Evolutionary conservation across 2,797 vertebrate genomes (phyloP), one percentile per base, ranked within the genome.

Genomic region (Apogon talboti): DNA sequence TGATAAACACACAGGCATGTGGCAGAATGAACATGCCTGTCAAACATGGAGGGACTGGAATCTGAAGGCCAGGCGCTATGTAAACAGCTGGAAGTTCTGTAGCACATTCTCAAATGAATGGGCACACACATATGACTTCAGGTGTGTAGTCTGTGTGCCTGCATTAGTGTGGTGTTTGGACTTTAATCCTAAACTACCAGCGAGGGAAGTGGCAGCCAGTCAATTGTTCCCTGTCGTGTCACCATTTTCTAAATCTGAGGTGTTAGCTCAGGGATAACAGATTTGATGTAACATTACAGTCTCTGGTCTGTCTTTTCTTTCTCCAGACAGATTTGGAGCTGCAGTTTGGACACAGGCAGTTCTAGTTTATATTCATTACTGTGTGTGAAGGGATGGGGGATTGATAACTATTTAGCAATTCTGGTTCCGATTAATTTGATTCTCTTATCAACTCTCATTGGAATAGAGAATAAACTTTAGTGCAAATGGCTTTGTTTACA

Each of bases 1-100:
- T 58, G 13, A 76, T 77, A 85, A 79, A 84, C 66, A 74, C 56
- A 18, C 50, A 64, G 52, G 62, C 51, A 66, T 54, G 46, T 13
- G 52, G 53, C 50, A 51, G 65, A 56, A 47, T 76, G 52, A 56
- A 70, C 43, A 24, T 21, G 16, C 78, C 28, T 43, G 65, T 52
- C 66, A 66, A 46, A 71, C 60, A 55, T 14, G 47, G 45, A 11
- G 46, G 3, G 14, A 52, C 55, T 9, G 35, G 37, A 68, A 43
- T 45, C 59, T 48, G 74, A 72, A 61, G 54, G 61, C 24, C 47
- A 49, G 46, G 57, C 59, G 55, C 73, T 30, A 45, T 60, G 44
- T 16, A 53, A 49, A 62, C 61, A 66, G 24, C 52, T 74, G 63
- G 71, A 64, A 35, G 33, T 35, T 35, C 7, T 35, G 33, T 8